Conservation (phyloP, 2,888 invertebrate genomes). For the Lumbricus terrestris region DNA sequence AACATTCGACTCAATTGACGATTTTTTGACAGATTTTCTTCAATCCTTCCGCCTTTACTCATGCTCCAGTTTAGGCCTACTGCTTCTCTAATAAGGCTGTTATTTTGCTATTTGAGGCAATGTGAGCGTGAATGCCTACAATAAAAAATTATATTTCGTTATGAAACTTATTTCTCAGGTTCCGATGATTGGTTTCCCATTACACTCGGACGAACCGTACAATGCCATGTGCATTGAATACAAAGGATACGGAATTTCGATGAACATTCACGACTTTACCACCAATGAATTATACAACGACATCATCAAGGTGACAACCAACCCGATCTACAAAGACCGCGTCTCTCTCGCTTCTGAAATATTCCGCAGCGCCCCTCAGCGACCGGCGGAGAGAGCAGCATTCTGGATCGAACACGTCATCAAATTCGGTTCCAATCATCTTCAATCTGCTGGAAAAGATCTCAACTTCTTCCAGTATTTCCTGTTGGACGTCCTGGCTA, state of each 20-base stretch:
- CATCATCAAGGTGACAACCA: not conserved
- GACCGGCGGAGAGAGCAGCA: not conserved
- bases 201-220: conserved; percentile 21
- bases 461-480: not conserved
- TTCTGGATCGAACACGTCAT: conserved; percentile 3
- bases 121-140: too few relatives aligned
- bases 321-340: not conserved
- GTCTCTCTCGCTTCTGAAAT: not conserved
- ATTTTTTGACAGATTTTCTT: too few relatives aligned
- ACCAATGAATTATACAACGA: conserved; percentile 11
- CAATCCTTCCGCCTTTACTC: too few relatives aligned
- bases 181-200: conserved; percentile 28
- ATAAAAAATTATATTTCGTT: not conserved
- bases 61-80: too few relatives aligned
- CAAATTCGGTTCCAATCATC: not conserved
- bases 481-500: not conserved
- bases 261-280: conserved; percentile 19
- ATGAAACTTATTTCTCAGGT: not conserved
- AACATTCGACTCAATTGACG: too few relatives aligned
- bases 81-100: too few relatives aligned
- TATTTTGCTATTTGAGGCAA: too few relatives aligned
- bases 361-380: not conserved
- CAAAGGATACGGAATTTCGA: conserved; percentile 20
- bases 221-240: conserved; percentile 22
- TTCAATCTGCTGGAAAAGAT: not conserved